Evolutionary conservation across 1,140 invertebrate genomes (phyloP), one percentile per base, ranked within the genome.

Genomic region (Oscheius sp.): DNA sequence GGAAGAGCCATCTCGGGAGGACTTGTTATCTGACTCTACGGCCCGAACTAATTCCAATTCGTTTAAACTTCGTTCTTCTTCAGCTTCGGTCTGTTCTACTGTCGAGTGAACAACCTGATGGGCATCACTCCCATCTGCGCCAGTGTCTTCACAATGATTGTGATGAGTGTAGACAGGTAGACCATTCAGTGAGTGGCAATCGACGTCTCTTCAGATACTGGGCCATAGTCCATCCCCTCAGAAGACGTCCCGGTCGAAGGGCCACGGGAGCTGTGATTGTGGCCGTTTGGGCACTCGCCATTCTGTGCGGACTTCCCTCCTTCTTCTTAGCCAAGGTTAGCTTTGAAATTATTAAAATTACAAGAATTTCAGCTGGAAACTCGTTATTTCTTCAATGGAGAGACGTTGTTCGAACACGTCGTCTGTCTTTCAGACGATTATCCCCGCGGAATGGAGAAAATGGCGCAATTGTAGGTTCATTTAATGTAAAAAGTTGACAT

Each of bases 221-320:
- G 85, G 94, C 93, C 4, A 95, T 96, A 67, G 91, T 95, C 36
- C 88, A 92, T 79, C 93, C 93, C 1, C 87, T 95, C 70, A 88
- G 91, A 74, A 91, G 91, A 7, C 87, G 92, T 63, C 91, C 93
- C 88, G 91, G 92, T 1, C 90, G 91, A 73, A 88, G 88, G 1
- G 89, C 89, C 52, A 92, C 93, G 0, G 85, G 91, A 42, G 86
- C 91, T 18, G 90, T 91, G 67, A 90, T 95, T 52, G 85, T 89
- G 18, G 85, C 89, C 34, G 93, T 95, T 61, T 96, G 93, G 93
- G 77, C 90, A 18, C 87, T 90, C 10, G 92, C 92, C 36, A 89
- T 90, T 80, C 83, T 90, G 0, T 85, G 94, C 4, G 91, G 92
- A 0, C 85, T 91, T 15, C 94, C 94, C 0, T 91, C 91, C 81